Evolutionary conservation across 1,140 invertebrate species (phyloP), one percentile per base, ranked within the genome.

Genomic region (Nilaparvata lugens): DNA sequence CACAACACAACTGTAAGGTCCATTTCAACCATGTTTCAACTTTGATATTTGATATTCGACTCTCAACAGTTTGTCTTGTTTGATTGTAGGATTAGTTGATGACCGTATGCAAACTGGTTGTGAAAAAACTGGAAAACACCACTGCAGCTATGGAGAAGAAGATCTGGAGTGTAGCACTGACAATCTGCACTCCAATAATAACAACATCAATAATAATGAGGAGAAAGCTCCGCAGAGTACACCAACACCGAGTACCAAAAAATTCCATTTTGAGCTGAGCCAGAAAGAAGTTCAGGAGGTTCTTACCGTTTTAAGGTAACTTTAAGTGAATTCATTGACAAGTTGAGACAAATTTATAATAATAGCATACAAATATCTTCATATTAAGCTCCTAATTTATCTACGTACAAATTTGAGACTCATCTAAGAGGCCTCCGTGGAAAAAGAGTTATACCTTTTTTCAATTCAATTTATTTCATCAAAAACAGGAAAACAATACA

Each of bases 91-190:
- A 43, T 25, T 87, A 31, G 72, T 85, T 24, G 84, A 87, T 67
- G 86, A 88, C 64, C 76, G 85, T 56, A 81, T 88, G 76, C 79
- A 83, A 61, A 83, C 82, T 4, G 76, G 78, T 1, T 88, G 85
- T 72, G 81, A 82, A 57, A 78, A 83, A 63, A 84, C 82, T 42
- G 86, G 86, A 0, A 88, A 88, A 67, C 83, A 86, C 64, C 80
- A 82, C 61, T 86, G 84, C 73, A 81, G 83, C 19, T 60, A 52
- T 40, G 45, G 5, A 4, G 59, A 60, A 53, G 76, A 77, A 40
- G 69, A 65, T 28, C 24, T 48, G 13, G 52, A 60, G 2, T 52
- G 28, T 35, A 24, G 18, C n/a, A 16, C 54, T 7, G 24, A 28
- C 40, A 31, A 35, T 35, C 31, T 35, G 31, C 31, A 6, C 9